Evolutionary conservation across 2,113 vertebrate genomes (phyloP).

Genomic region (Cochlearius cochlearius): DNA sequence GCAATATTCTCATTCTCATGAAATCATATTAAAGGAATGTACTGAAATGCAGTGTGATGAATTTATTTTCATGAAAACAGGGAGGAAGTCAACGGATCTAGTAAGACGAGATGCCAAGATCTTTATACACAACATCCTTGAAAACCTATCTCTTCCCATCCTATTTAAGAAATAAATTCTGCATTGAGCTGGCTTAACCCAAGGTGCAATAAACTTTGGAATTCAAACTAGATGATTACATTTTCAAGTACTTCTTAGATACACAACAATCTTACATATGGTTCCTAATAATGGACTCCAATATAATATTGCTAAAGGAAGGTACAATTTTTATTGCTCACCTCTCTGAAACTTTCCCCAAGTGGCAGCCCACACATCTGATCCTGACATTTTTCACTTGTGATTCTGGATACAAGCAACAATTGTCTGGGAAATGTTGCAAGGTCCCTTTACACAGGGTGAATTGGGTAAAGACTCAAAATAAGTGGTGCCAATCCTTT

Average conservation of each 20-base stretch:
- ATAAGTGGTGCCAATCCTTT: constrained; percentile 53
- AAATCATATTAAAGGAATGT: not conserved
- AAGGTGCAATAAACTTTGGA: not conserved
- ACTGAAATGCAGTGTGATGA: not conserved
- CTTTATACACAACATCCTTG: not conserved
- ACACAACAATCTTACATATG: not conserved
- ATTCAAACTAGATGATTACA: not conserved
- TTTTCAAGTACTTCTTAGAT: not conserved
- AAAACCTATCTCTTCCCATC: not conserved
- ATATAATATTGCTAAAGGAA: not conserved
- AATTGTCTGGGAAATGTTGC: constrained; percentile 39
- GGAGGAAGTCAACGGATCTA: not conserved
- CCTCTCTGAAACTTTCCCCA: not conserved
- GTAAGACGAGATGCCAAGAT: not conserved
- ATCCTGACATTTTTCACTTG: not conserved
- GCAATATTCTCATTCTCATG: not conserved
- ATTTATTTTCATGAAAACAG: not conserved
- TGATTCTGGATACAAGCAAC: constrained; percentile 32
- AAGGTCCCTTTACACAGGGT: constrained; percentile 35
- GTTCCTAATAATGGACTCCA: not conserved
- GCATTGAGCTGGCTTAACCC: not conserved
- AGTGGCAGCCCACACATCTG: not conserved
- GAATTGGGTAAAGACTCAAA: constrained; percentile 50
- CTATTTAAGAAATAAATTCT: not conserved
- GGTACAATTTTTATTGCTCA: not conserved